Evolutionary conservation across 2,888 invertebrate species (phyloP), one percentile per base, ranked within the genome.

Genomic region (Pammene fasciana): DNA sequence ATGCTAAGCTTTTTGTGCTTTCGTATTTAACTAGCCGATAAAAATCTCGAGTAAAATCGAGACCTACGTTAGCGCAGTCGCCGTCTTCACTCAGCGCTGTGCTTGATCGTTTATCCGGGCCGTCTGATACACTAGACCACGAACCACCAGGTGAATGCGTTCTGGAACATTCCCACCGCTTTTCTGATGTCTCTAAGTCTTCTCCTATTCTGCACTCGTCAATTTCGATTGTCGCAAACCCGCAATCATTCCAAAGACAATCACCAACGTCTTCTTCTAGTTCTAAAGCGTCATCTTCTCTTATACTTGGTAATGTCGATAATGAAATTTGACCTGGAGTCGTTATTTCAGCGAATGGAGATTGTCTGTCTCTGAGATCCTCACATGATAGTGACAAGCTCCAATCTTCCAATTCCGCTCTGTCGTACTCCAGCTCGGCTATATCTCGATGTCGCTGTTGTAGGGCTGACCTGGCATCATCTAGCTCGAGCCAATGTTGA

Each of bases 21-120:
- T 96, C 96, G 81, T 96, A 96, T 87, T 96, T 96, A 57, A 96
- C 96, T 73, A 96, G 93, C 43, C 96, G 94, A 83, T 96, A 96
- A 85, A 96, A 96, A 86, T 96, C 96, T 74, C 96, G 91, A 6
- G 96, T 96, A 79, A 96, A 96, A 83, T 96, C 96, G 13, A 95
- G 94, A 18, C 96, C 96, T 18, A 95, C 93, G 50, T 94, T 94
- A 0, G 95, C 94, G 72, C 95, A 93, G 79, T 95, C 95, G 72
- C 95, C 95, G 79, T 95, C 95, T 83, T 95, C 95, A 74, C 95
- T 95, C 66, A 95, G 83, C 5, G 95, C 95, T 5, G 95, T 94
- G 56, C 95, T 95, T 0, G 95, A 95, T 76, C 95, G 89, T 82
- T 96, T 96, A 72, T 96, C 96, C 66, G 94, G 94, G 55, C 92